Conservation (phyloP, 2,888 invertebrate genomes). For the Pyrrhia umbra region DNA sequence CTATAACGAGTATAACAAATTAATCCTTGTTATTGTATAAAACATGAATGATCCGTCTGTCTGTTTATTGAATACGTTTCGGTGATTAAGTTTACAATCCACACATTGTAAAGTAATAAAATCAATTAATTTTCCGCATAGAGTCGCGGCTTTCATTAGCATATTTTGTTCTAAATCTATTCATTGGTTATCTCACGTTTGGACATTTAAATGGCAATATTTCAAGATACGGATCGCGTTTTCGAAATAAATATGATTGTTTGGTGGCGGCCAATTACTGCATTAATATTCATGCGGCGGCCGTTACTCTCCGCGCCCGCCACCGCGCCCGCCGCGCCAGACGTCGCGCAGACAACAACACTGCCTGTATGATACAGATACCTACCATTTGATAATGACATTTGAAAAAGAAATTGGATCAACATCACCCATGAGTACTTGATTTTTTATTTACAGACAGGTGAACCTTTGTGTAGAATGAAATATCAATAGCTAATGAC, state of each 20-base stretch:
- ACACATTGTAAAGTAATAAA: conserved; percentile 46
- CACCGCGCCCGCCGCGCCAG: conserved; percentile 16
- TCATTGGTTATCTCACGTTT: conserved; percentile 44
- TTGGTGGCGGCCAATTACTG: conserved; percentile 49
- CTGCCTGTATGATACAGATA: conserved; percentile 3
- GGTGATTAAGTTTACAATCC: conserved; percentile 34
- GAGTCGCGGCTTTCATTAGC: conserved; percentile 27
- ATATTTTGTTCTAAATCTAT: conserved; percentile 42
- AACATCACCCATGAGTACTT: conserved; percentile 6
- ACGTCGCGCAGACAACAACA: conserved; percentile 44
- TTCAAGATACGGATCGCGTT: conserved; percentile 55
- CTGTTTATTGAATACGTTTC: conserved; percentile 32
- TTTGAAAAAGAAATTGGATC: conserved; percentile 28
- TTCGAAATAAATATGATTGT: conserved; percentile 53
- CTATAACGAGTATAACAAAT: conserved; percentile 24
- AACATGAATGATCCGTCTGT: conserved; percentile 4
- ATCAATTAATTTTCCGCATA: conserved; percentile 31
- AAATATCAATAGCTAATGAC: not conserved
- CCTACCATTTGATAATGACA: conserved; percentile 27
- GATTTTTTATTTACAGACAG: not conserved
- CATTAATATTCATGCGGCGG: conserved; percentile 48
- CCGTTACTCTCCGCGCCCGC: conserved; percentile 25
- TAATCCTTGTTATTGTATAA: conserved; percentile 31
- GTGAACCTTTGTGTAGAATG: not conserved
- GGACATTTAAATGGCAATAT: conserved; percentile 54